Percentiles rank a stretch among this genome's conserved stretches.
Evolutionary conservation across 1,140 invertebrate species (phyloP).

Genomic region (Sinonovacula constricta): DNA sequence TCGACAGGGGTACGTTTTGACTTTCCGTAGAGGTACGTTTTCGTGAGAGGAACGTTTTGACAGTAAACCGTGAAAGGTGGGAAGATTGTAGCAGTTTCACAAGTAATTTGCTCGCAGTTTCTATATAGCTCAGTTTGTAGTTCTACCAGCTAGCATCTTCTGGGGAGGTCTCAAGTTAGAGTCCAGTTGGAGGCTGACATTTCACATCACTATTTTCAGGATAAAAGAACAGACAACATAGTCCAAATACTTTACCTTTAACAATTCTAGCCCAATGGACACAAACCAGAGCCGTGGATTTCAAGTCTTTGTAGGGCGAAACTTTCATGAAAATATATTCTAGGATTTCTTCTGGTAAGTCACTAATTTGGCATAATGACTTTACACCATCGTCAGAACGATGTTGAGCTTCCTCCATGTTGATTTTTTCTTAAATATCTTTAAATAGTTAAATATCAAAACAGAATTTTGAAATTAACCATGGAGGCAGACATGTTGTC

Average conservation of each 20-base stretch:
- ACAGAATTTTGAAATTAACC: no score
- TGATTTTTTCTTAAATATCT: no score
- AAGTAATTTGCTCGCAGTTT: background rate
- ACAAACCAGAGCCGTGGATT: constrained; percentile 43
- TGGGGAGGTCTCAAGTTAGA: background rate
- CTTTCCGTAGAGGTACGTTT: no score
- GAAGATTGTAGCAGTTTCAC: no score
- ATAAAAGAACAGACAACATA: background rate
- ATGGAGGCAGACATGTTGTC: no score
- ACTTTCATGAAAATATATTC: constrained; percentile 49
- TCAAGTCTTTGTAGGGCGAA: constrained; percentile 44
- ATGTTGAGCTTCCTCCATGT: no score
- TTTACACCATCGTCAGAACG: no score
- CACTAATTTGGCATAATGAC: no score
- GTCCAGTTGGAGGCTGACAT: background rate
- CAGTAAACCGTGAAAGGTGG: no score
- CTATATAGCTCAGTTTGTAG: background rate
- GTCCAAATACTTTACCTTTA: constrained; percentile 14
- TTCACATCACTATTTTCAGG: background rate
- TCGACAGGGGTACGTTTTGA: no score
- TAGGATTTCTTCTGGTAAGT: constrained; percentile 47
- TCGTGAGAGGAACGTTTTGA: no score
- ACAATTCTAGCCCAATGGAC: constrained; percentile 29
- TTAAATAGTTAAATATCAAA: no score
- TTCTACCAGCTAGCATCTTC: background rate